phyloP scores from a whole-genome alignment of 2,888 invertebrate species.

The Caprella mutica region DNA sequence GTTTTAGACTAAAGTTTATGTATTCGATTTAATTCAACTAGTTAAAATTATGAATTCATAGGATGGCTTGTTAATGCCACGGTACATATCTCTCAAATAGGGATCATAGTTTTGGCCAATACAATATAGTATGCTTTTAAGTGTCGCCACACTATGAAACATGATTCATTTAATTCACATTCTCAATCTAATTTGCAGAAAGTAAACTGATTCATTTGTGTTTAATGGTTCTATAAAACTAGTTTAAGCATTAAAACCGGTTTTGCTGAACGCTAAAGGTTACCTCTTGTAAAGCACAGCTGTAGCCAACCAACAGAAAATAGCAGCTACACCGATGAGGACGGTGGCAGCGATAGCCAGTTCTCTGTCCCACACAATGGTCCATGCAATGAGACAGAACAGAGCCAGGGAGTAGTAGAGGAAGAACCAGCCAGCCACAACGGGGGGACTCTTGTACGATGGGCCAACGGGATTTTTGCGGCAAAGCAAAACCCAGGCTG shows the following conservation, averaged over 20 bases:
- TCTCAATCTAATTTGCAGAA: no score
- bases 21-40: no score
- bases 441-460: slow-evolving; percentile 19
- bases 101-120: no score
- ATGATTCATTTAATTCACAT: no score
- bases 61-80: no score
- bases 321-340: slow-evolving; percentile 24
- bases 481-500: slow-evolving; percentile 27
- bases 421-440: slow-evolving; percentile 25
- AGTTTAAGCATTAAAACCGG: background rate
- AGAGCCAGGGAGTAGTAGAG: slow-evolving; percentile 23
- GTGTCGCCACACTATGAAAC: no score
- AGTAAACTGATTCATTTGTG: no score
- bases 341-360: slow-evolving; percentile 22
- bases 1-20: no score
- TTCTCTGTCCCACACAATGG: slow-evolving; percentile 29
- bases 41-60: no score
- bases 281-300: slow-evolving; percentile 21
- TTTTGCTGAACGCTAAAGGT: background rate
- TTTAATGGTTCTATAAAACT: no score
- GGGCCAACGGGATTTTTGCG: slow-evolving; percentile 26
- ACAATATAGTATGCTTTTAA: no score
- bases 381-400: slow-evolving; percentile 30
- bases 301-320: slow-evolving; percentile 31
- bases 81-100: no score